These are phyloP conservation scores for Cichlasoma orientale DNA, from an alignment of 2,797 vertebrate species.

Conservation along the genomic window DNA sequence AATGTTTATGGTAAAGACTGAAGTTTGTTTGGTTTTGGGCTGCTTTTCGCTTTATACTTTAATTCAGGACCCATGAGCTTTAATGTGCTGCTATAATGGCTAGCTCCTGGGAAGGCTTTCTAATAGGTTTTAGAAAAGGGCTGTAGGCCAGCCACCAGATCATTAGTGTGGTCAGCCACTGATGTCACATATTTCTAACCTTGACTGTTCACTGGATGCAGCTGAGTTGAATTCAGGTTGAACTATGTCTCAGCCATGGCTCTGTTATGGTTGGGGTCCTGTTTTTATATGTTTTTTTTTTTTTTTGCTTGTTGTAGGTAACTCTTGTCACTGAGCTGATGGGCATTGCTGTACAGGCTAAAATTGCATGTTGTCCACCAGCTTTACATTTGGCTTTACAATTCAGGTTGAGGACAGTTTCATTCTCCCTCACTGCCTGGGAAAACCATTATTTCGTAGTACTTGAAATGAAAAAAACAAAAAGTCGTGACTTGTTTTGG, in stretches of 20 bases:
- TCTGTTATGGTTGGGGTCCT: fast-evolving
- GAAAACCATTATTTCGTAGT: fast-evolving
- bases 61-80: background rate
- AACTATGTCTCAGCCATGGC: background rate
- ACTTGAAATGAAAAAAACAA: background rate
- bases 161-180: conserved; percentile 1
- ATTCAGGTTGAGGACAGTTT: background rate
- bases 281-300: background rate
- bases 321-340: background rate
- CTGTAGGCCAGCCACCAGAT: background rate
- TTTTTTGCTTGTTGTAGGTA: background rate
- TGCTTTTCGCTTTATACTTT: background rate
- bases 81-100: background rate
- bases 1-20: background rate
- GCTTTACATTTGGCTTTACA: background rate
- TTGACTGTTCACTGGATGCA: background rate
- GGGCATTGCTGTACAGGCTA: background rate
- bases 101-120: background rate
- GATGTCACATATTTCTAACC: background rate
- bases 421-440: background rate
- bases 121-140: background rate
- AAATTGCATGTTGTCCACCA: background rate
- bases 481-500: background rate
- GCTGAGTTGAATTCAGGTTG: background rate
- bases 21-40: background rate